Evolutionary conservation across 2,888 invertebrate species (phyloP), one percentile per base, ranked within the genome.

Genomic region (Nysson spinosus): DNA sequence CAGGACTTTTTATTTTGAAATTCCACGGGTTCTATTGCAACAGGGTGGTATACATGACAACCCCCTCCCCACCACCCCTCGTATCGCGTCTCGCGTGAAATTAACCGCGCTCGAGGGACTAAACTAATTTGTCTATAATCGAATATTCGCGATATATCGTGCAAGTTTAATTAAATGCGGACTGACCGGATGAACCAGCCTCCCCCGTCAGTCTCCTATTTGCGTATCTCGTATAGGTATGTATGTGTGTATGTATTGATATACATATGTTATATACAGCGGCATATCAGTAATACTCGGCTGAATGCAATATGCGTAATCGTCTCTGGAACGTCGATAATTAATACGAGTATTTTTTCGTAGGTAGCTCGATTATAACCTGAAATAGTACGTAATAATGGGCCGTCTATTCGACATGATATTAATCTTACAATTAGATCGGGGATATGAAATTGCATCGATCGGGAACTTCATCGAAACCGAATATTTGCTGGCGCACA

Each of bases 91-190:
- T 75, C 74, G 75, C 74, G 74, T 72, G 72, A 72, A 75, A 75
- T 76, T 70, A 76, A 75, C 73, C 76, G 72, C 73, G 73, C 70
- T 67, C 69, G 72, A 64, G 70, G 69, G 68, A 75, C 69, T 76
- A 78, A 72, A 71, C 73, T 75, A 77, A 78, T 78, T 78, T 78
- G 78, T 76, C 72, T 70, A 71, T 78, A 76, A 78, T 78, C 75
- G 76, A 76, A 78, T 78, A 72, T 78, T 69, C 76, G 66, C 72
- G 69, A 75, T 76, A 72, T 72, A 76, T 78, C 75, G 70, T 69
- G 69, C 69, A 72, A 75, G 75, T 78, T 78, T 78, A 78, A 78
- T 78, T 78, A 78, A 78, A 78, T 78, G 71, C 72, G 69, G 74
- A 74, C 65, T 69, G 71, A 68, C 77, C 77, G 75, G 71, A 68